Conservation (phyloP, 2,113 vertebrate species). For the Chrysemys picta region DNA sequence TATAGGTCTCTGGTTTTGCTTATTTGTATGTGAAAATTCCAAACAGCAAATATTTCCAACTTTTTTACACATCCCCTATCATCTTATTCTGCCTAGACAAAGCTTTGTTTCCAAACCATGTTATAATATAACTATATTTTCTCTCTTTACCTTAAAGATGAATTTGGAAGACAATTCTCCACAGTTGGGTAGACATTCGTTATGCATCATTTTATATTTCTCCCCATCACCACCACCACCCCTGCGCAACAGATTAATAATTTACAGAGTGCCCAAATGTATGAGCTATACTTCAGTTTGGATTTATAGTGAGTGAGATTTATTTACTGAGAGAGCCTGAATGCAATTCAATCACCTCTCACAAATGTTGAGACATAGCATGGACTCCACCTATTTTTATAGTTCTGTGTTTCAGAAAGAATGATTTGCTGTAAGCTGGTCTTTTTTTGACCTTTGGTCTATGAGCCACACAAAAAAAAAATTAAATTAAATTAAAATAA, state of each 20-base stretch:
- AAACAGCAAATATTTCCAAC: background rate
- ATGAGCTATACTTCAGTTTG: background rate
- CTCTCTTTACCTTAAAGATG: background rate
- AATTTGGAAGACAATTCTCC: background rate
- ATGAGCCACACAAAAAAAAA: background rate
- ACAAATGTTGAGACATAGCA: background rate
- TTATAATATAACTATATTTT: background rate
- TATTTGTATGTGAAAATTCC: background rate
- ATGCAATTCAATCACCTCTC: background rate
- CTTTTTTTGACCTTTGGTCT: background rate
- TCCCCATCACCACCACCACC: background rate
- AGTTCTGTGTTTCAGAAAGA: background rate
- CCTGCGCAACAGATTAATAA: background rate
- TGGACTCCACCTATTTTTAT: background rate
- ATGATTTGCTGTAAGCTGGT: background rate
- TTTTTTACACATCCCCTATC: background rate
- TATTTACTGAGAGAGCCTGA: background rate
- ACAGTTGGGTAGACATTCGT: background rate
- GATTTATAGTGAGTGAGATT: constrained; percentile 1
- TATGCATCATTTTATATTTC: background rate
- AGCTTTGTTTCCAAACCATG: background rate
- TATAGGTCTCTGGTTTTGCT: background rate
- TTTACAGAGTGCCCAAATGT: background rate
- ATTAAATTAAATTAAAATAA: no score
- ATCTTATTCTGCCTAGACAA: background rate